These are phyloP conservation scores for Nyctibius bracteatus DNA, from an alignment of 2,113 vertebrate species.

Conservation along the genomic window DNA sequence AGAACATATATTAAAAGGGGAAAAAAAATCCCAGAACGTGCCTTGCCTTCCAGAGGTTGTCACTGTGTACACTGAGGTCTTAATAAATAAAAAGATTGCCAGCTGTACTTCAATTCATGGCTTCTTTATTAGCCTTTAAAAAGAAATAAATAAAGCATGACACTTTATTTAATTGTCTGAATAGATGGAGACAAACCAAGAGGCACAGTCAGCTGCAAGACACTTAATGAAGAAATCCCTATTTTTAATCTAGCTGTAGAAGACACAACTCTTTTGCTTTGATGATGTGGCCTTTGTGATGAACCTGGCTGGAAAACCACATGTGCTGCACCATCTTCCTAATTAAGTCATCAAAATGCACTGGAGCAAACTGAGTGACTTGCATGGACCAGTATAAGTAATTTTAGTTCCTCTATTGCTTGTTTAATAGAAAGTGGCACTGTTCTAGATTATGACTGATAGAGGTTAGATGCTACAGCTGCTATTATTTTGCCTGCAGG, in stretches of 20 bases:
- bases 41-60: conserved; percentile 17
- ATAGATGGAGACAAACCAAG: conserved; percentile 55
- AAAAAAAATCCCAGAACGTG: neutral
- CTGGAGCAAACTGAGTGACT: conserved; percentile 55
- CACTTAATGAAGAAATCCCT: conserved; percentile 65
- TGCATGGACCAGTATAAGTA: conserved; percentile 57
- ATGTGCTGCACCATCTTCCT: conserved; percentile 56
- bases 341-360: conserved; percentile 82
- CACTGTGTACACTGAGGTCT: conserved; percentile 9
- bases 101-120: conserved; percentile 59
- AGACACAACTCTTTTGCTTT: conserved; percentile 45
- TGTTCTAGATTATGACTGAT: conserved; percentile 81
- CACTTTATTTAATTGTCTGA: conserved; percentile 67
- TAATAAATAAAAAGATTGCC: conserved; percentile 66
- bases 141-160: conserved; percentile 53
- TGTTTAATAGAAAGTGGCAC: conserved; percentile 76
- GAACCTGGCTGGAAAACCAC: conserved; percentile 63
- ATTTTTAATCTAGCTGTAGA: conserved; percentile 59
- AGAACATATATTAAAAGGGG: neutral
- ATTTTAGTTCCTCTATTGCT: conserved; percentile 74
- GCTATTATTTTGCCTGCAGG: conserved; percentile 50
- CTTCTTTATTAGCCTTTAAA: conserved; percentile 62
- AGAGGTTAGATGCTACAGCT: conserved; percentile 58
- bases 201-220: conserved; percentile 12
- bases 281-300: conserved; percentile 68